These are phyloP conservation scores for Minunthozetes semirufus DNA, from an alignment of 2,888 invertebrate species.

Conservation along the genomic window DNA sequence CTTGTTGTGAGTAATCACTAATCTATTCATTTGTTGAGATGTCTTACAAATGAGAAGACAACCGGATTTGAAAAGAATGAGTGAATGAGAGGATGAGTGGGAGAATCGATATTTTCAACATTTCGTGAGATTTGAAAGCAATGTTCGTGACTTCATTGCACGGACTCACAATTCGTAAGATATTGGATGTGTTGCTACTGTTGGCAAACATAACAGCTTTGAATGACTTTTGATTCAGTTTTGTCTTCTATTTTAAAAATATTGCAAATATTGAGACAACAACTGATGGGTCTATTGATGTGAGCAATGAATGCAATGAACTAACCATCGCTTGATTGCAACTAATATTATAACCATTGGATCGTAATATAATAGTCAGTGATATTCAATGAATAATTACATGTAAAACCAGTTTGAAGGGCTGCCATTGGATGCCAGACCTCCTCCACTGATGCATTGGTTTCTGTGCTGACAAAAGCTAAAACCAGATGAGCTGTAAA, in stretches of 20 bases:
- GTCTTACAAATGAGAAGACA: not conserved
- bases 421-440: not conserved
- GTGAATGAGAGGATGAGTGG: not conserved
- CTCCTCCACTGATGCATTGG: not conserved
- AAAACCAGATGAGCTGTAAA: conserved; percentile 6
- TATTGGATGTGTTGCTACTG: not conserved
- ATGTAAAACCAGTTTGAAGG: conserved; percentile 1
- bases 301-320: no score
- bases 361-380: not conserved
- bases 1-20: no score
- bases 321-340: not conserved
- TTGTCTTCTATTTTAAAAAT: not conserved
- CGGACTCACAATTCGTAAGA: not conserved
- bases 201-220: not conserved
- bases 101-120: not conserved
- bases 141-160: not conserved
- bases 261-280: not conserved
- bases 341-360: not conserved
- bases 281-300: not conserved
- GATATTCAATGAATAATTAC: not conserved
- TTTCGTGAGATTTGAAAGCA: not conserved
- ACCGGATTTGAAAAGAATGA: not conserved
- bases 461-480: not conserved
- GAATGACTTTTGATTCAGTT: not conserved
- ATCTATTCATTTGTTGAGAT: not conserved